These are phyloP conservation scores for Poicephalus gulielmi DNA, from an alignment of 2,113 vertebrate genomes.

Conservation along the genomic window DNA sequence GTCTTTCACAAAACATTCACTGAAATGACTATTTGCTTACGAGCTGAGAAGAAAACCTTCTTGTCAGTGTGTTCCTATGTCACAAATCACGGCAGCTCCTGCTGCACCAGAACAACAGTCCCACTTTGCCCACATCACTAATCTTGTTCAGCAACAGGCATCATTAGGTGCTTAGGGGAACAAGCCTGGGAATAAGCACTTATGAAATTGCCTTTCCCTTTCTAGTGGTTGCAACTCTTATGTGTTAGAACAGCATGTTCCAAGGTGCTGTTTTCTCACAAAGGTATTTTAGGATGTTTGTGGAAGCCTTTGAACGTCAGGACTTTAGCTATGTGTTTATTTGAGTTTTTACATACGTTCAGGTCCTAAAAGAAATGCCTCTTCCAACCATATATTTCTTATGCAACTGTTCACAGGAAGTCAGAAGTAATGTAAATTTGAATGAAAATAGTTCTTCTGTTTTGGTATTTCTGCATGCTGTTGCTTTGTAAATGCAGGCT, in stretches of 20 bases:
- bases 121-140: fast-evolving
- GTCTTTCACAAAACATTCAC: neutral
- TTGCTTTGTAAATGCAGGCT: neutral
- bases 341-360: neutral
- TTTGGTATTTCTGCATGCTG: neutral
- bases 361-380: neutral
- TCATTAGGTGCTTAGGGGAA: neutral
- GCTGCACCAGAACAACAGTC: neutral
- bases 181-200: neutral
- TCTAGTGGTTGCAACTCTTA: neutral
- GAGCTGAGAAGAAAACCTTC: neutral
- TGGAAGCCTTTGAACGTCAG: neutral
- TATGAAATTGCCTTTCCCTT: neutral
- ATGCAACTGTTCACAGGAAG: neutral
- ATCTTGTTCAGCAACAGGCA: neutral
- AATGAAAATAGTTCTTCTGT: neutral
- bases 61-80: neutral
- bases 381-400: neutral
- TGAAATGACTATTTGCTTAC: neutral
- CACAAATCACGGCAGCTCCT: fast-evolving
- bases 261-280: neutral
- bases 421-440: neutral
- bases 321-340: neutral
- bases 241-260: neutral
- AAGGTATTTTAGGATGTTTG: neutral